Base-by-base conservation (phyloP, 2,113 vertebrate genomes). In the Scomber japonicus region DNA sequence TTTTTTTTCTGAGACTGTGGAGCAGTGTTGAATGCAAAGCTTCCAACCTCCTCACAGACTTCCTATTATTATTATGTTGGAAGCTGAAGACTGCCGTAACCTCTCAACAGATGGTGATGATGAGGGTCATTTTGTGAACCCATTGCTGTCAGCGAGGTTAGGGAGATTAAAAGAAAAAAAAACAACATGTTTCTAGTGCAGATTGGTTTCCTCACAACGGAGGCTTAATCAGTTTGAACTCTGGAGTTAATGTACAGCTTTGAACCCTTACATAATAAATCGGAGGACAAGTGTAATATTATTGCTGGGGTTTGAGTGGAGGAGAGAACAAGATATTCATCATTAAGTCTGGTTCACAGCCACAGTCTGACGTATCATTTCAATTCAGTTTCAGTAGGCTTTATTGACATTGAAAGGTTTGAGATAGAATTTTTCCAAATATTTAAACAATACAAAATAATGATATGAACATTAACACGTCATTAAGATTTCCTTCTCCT, bases 201-300 rank as follows among this genome's bases (percentile, higher is more conserved):
- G 59, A 45, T 50, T 4, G 44, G 17, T 74, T 2, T 35, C 67
- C 68, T 49, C 75, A 46, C 51, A 13, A 31, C 12, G 61, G 21
- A 16, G 16, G 50, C 46, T 75, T 60, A 76, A 82, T 90, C 82
- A 72, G 49, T 66, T 30, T 78, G 81, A 92, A 81, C 83, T 72
- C 44, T 49, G 57, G 57, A 87, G 82, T 60, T 71, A 51, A 86
- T 60, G 77, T 50, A 44, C 73, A 67, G 71, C 75, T 87, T 69
- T 88, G 82, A 83, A 71, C 81, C 54, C 45, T 84, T 59, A 35
- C 71, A 70, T 77, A 75, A 87, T 89, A 76, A 88, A 89, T 88
- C 60, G 1, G 27, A 48, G 69, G 60, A 40, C 77, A 78, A 86
- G 80, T 62, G 80, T 50, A 62, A 24, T 40, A 68, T 84, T 78